Evolutionary conservation across 2,888 invertebrate genomes (phyloP).

Genomic region (Busseola fusca): DNA sequence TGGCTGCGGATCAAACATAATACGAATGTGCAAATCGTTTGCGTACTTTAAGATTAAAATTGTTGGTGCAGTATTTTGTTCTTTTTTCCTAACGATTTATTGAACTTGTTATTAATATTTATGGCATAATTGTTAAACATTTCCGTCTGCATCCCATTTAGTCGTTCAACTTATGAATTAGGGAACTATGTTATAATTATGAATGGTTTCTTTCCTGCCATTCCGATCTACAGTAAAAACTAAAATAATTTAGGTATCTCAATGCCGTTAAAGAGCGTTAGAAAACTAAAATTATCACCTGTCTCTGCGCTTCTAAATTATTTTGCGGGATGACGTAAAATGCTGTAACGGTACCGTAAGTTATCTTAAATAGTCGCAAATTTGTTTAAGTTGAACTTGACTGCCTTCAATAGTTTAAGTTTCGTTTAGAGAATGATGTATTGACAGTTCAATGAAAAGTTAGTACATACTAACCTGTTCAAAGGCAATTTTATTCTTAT

Average conservation of each 20-base stretch:
- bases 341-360: background rate
- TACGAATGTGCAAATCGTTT: constrained; percentile 30
- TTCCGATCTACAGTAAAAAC: constrained; percentile 13
- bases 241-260: constrained; percentile 15
- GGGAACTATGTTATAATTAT: constrained; percentile 11
- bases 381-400: too few relatives aligned
- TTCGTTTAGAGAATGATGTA: too few relatives aligned
- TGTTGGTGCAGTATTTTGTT: constrained; percentile 22
- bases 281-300: constrained; percentile 42
- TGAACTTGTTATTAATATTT: constrained; percentile 37
- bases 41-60: constrained; percentile 33
- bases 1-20: constrained; percentile 47
- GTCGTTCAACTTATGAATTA: constrained; percentile 27
- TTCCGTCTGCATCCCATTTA: constrained; percentile 18
- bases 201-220: constrained; percentile 11
- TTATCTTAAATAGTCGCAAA: background rate
- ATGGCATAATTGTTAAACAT: constrained; percentile 27
- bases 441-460: background rate
- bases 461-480: background rate
- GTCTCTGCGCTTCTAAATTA: constrained; percentile 25
- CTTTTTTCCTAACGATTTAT: constrained; percentile 44
- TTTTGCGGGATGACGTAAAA: constrained; percentile 16
- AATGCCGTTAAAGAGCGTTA: constrained; percentile 19
- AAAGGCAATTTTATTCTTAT: background rate
- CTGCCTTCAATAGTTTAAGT: too few relatives aligned